Evolutionary conservation across 2,797 vertebrate genomes (phyloP).

Genomic region (Caiman crocodilus): DNA sequence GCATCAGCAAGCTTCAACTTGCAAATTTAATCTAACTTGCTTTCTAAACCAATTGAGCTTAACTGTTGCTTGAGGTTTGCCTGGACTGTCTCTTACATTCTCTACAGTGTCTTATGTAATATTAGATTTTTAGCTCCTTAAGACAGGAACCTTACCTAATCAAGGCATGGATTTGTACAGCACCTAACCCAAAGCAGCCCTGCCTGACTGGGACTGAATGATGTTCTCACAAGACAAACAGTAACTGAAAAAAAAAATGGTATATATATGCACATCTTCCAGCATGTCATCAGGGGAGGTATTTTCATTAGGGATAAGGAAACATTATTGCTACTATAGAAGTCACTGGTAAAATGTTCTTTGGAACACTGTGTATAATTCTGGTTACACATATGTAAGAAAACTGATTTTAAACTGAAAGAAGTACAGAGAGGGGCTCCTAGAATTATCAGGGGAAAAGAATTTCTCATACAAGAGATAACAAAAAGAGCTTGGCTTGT

Average conservation of each 20-base stretch:
- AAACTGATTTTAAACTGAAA: neutral
- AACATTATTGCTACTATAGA: neutral
- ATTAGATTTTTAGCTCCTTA: neutral
- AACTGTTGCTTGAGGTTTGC: neutral
- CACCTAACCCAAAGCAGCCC: neutral
- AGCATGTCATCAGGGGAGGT: neutral
- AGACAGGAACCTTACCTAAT: neutral
- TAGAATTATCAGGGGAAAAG: neutral
- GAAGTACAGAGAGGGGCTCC: neutral
- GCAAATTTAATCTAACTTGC: neutral
- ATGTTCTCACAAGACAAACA: neutral
- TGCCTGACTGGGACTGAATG: neutral
- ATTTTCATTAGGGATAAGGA: neutral
- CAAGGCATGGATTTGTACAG: neutral
- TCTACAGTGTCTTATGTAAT: neutral
- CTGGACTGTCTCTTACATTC: neutral
- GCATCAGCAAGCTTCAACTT: neutral
- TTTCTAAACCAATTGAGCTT: neutral
- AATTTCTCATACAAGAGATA: neutral
- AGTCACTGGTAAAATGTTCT: neutral
- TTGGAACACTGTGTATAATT: neutral
- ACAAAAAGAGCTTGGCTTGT: neutral
- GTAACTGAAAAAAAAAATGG: neutral
- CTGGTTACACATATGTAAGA: neutral
- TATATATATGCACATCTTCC: rapidly evolving